These are phyloP conservation scores for Drosophila neonasuta DNA, from an alignment of 2,888 invertebrate species.

Conservation along the genomic window DNA sequence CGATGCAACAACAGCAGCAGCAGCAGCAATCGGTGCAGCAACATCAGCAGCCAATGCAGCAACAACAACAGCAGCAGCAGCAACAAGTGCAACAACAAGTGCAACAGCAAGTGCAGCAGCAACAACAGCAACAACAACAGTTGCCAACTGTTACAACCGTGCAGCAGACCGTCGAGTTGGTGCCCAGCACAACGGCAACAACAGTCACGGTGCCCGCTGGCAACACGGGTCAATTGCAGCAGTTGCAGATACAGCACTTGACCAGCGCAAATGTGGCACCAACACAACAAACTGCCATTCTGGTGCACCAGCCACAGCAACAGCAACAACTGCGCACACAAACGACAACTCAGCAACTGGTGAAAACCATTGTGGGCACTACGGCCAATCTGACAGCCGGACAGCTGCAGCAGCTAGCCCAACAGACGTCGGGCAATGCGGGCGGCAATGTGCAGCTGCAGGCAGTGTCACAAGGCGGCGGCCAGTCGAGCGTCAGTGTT, in stretches of 20 bases:
- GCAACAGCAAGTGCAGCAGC: conserved; percentile 70
- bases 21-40: conserved; percentile 41
- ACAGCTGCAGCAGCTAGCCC: conserved; percentile 83
- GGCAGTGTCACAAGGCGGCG: conserved; percentile 61
- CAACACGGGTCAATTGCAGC: conserved; percentile 67
- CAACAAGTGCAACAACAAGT: conserved; percentile 35
- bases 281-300: conserved; percentile 74
- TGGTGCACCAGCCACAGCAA: conserved; percentile 68
- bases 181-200: conserved; percentile 52
- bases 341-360: conserved; percentile 74
- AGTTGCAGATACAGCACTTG: conserved; percentile 77
- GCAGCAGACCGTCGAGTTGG: conserved; percentile 56
- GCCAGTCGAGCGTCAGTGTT: conserved; percentile 81
- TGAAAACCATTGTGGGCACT: conserved; percentile 81
- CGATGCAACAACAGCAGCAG: conserved; percentile 76
- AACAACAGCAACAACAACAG: conserved; percentile 50
- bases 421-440: conserved; percentile 63
- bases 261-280: conserved; percentile 54
- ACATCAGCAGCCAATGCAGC: conserved; percentile 67
- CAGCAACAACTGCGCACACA: conserved; percentile 61
- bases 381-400: conserved; percentile 80
- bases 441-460: conserved; percentile 70
- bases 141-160: conserved; percentile 45
- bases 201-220: conserved; percentile 54
- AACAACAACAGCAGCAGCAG: conserved; percentile 31